Evolutionary conservation across 1,140 invertebrate species (phyloP), one percentile per base, ranked within the genome.

Genomic region (Anastrepha obliqua): DNA sequence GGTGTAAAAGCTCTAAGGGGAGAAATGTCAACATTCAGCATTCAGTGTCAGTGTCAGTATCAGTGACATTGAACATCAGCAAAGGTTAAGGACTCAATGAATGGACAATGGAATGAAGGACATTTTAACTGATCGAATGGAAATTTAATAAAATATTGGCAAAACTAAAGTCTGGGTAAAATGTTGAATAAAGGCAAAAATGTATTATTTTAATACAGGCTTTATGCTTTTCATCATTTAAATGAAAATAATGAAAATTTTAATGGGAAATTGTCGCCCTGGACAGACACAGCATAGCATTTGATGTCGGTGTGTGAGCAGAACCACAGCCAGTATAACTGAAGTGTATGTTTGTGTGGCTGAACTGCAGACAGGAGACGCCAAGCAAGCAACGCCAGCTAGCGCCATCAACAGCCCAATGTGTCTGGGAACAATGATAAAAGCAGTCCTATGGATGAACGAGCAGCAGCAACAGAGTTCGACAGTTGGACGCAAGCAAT

Each of bases 161-260:
- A 17, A n/a, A 29, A 29, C 29, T 29, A 29, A n/a, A 11, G 70
- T 6, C 51, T 55, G 51, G 6, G 6, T 6, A 55, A 55, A 55
- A 55, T 11, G 11, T 55, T 8, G 29, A 55, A 55, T 7, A 55
- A 55, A 55, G 11, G 11, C 51, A 55, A 55, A 55, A 55, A 55
- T 2, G 11, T 74, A 74, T 74, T 47, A 17, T 44, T 74, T 47
- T 74, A 74, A 74, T 74, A 74, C 1, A 51, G n/a, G 9, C n/a
- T 8, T 62, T 74, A 74, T 47, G 4, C 8, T 51, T 51, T 55
- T 81, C 4, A 55, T 55, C 74, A 15, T 47, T 47, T 47, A 15
- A 81, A 81, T 81, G 74, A 51, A 81, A 47, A 74, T 74, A 74
- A 81, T 81, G 74, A 51, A 81, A 81, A 81, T 81, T 81, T 81